Conservation (phyloP, 2,113 vertebrate genomes). For the Asarcornis scutulata region DNA sequence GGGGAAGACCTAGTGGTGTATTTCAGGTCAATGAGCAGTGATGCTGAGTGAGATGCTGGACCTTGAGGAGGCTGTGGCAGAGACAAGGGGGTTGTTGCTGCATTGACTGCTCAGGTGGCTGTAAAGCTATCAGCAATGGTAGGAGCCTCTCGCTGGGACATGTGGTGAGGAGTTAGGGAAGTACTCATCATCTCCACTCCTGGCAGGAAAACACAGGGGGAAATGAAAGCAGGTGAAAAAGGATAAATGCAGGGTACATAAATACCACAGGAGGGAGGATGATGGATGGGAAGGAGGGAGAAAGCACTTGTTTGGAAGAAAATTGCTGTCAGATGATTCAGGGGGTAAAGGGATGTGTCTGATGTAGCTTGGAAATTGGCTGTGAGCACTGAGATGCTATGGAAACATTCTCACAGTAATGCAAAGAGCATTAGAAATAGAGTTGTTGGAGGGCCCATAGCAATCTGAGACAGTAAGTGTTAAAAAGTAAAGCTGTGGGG, state of each 20-base stretch:
- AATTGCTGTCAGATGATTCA: slow-evolving; percentile 28
- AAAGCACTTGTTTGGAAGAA: slow-evolving; percentile 31
- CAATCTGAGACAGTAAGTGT: not conserved
- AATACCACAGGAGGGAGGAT: not conserved
- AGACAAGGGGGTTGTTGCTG: not conserved
- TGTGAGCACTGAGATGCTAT: not conserved
- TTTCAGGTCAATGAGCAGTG: not conserved
- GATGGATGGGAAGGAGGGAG: not conserved
- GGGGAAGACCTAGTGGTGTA: not conserved
- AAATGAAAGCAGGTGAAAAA: not conserved
- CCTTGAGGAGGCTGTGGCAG: not conserved
- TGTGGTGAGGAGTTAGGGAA: not conserved
- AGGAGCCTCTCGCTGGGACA: not conserved
- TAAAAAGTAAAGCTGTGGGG: not conserved
- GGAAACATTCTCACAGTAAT: not conserved
- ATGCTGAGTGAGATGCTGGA: not conserved
- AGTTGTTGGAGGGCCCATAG: not conserved
- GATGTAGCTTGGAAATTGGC: not conserved
- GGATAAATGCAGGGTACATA: not conserved
- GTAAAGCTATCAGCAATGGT: not conserved
- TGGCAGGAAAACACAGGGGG: not conserved
- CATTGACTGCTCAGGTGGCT: not conserved
- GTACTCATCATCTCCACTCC: not conserved
- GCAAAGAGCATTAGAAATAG: not conserved
- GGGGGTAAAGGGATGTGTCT: not conserved